These are phyloP conservation scores for Linepithema humile DNA, from an alignment of 1,140 invertebrate species.

Conservation along the genomic window DNA sequence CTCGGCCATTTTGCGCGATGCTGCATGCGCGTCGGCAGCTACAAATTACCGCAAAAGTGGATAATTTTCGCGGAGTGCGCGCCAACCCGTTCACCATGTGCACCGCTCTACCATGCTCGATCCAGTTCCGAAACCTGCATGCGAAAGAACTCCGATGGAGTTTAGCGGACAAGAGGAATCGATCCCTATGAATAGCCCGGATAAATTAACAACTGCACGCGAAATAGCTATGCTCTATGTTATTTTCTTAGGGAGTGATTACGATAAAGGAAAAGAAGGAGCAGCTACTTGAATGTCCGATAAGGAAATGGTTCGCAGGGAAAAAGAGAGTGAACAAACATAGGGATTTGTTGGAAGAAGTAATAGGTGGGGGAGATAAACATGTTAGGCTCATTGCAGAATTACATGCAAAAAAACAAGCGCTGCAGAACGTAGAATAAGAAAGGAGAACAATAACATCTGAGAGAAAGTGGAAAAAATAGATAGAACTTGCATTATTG, in stretches of 20 bases:
- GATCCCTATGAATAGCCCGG: conserved; percentile 32
- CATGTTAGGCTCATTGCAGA: conserved; percentile 30
- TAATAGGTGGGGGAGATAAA: conserved; percentile 31
- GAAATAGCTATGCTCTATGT: conserved; percentile 48
- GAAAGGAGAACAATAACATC: neutral
- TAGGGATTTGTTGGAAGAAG: conserved; percentile 44
- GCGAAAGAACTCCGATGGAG: conserved; percentile 7
- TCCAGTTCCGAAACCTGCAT: conserved; percentile 26
- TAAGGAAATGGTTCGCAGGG: conserved; percentile 18
- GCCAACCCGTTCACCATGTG: neutral
- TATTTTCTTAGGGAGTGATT: conserved; percentile 52
- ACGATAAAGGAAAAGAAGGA: conserved; percentile 33
- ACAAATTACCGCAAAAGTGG: conserved; percentile 76
- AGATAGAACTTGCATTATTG: neutral
- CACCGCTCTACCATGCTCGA: neutral
- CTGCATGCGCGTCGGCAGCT: conserved; percentile 63
- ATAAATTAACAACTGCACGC: conserved; percentile 53
- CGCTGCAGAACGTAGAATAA: neutral
- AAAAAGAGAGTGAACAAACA: conserved; percentile 26
- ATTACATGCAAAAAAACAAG: conserved; percentile 17
- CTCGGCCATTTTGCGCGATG: conserved; percentile 73
- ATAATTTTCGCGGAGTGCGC: conserved; percentile 64
- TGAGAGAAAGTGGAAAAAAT: neutral
- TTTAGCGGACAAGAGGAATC: conserved; percentile 21
- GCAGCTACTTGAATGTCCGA: conserved; percentile 14